A percentile compares a stretch with the other conserved stretches of the same genome.
phyloP scores from a whole-genome alignment of 2,113 vertebrate genomes.

The Nothocercus nigrocapillus region DNA sequence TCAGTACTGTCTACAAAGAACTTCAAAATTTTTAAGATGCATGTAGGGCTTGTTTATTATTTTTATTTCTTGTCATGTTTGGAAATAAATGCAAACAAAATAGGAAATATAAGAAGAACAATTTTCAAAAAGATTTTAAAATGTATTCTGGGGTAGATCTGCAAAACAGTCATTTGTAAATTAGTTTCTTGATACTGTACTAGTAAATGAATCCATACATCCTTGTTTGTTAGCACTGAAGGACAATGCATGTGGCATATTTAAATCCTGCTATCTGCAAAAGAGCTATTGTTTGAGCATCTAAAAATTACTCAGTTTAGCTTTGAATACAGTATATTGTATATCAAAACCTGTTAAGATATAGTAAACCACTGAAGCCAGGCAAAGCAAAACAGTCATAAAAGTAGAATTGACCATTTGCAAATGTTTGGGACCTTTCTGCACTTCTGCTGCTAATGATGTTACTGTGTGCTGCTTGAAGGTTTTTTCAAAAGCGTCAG shows the following conservation, averaged over 20 bases:
- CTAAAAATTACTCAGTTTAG: background rate
- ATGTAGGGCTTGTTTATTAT: background rate
- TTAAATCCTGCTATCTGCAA: background rate
- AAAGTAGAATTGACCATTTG: background rate
- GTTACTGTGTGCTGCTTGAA: background rate
- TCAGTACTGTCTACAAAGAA: background rate
- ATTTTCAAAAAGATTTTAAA: background rate
- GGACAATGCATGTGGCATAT: background rate
- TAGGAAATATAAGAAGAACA: background rate
- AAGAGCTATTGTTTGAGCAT: background rate
- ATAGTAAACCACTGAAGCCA: background rate
- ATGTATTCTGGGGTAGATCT: background rate
- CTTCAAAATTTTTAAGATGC: background rate
- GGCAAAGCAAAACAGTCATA: background rate
- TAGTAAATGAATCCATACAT: background rate
- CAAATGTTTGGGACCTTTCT: background rate
- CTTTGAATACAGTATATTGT: background rate
- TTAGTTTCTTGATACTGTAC: background rate
- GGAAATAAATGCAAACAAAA: background rate
- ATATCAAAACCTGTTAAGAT: background rate
- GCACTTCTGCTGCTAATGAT: background rate
- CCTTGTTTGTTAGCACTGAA: background rate
- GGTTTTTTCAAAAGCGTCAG: background rate
- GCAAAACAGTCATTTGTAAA: background rate
- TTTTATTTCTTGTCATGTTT: background rate